phyloP scores from a whole-genome alignment of 2,113 vertebrate genomes.

The Trachemys scripta region DNA sequence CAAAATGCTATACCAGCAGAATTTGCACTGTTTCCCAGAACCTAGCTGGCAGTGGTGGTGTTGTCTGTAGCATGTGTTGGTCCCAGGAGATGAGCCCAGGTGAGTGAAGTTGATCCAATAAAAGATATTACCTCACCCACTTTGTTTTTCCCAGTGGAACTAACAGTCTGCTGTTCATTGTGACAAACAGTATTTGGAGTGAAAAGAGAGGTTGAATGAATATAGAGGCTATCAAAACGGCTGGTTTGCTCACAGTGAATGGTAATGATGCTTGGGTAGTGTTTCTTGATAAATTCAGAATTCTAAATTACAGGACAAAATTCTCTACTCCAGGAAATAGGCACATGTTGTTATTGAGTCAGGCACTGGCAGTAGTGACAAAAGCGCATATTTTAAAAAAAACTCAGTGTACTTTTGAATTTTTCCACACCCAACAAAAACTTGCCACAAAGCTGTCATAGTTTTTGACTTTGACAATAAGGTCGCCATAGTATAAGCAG shows the following conservation, averaged over 20 bases:
- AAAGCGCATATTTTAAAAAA: background rate
- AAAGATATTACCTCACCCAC: no score
- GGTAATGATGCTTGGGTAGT: background rate
- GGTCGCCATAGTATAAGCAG: background rate
- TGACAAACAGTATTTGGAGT: background rate
- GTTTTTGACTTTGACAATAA: background rate
- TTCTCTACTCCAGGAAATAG: background rate
- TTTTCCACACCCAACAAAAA: background rate
- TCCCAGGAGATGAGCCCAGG: background rate
- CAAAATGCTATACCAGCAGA: background rate
- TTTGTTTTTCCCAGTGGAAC: background rate
- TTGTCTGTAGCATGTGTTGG: background rate
- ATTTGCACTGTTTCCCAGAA: background rate
- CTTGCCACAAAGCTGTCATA: background rate
- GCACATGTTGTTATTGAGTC: background rate
- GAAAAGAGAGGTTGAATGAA: background rate
- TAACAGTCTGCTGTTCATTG: background rate
- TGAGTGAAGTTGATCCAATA: no score
- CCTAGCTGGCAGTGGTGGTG: background rate
- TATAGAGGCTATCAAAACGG: background rate
- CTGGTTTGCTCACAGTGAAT: background rate
- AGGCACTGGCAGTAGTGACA: background rate
- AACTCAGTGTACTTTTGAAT: background rate
- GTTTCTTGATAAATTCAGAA: constrained; percentile 1
- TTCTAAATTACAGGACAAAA: background rate